phyloP scores from a whole-genome alignment of 2,888 invertebrate genomes.

The Amorpha juglandis region DNA sequence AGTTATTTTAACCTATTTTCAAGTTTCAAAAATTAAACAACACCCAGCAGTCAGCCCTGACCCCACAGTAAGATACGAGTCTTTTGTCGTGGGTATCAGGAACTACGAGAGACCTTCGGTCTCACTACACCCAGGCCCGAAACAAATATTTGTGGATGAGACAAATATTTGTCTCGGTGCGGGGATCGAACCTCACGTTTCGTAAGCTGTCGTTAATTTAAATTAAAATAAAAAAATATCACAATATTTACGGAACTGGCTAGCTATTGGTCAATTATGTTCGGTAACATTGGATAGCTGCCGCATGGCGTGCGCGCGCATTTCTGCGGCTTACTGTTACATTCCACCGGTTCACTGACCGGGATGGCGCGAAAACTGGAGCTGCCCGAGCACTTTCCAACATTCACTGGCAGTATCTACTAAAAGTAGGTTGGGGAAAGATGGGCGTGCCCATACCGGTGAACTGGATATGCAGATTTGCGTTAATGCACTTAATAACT shows the following conservation, averaged over 20 bases:
- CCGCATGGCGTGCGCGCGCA: constrained; percentile 34
- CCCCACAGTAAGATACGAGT: no score
- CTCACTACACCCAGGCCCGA: no score
- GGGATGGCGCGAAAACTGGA: constrained; percentile 43
- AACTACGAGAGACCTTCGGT: no score
- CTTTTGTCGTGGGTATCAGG: no score
- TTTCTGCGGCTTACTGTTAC: constrained; percentile 21
- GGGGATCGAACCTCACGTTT: no score
- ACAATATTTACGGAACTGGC: constrained; percentile 16
- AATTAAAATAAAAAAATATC: no score
- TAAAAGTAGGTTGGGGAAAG: constrained; percentile 41
- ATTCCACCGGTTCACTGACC: constrained; percentile 51
- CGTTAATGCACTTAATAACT: constrained; percentile 7
- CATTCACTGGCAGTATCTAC: constrained; percentile 42
- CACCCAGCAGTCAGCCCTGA: no score
- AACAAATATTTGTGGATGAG: no score
- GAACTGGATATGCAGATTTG: constrained; percentile 20
- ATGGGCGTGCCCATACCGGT: constrained; percentile 27
- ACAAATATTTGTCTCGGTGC: no score
- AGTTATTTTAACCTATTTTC: no score
- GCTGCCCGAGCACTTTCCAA: constrained; percentile 47
- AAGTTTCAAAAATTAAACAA: no score
- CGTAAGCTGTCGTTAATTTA: no score
- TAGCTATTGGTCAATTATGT: background rate
- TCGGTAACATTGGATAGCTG: constrained; percentile 7